phyloP scores from a whole-genome alignment of 2,797 vertebrate species.

The Eulemur rubriventer region DNA sequence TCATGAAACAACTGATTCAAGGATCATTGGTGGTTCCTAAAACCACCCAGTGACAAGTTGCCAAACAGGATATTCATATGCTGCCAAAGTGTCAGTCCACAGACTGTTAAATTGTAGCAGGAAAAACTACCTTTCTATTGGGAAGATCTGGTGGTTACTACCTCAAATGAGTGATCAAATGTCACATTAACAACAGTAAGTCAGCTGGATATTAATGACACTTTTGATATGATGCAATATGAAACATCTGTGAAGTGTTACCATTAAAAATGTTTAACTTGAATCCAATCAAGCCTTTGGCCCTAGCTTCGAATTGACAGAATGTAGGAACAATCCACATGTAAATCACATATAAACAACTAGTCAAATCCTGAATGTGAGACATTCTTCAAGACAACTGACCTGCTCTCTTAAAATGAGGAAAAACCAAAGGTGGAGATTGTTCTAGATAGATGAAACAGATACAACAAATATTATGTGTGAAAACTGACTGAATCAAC shows the following conservation, averaged over 20 bases:
- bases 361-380: not conserved
- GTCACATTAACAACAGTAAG: not conserved
- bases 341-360: not conserved
- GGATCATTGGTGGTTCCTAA: not conserved
- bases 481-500: not conserved
- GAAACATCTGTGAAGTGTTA: conserved; percentile 8
- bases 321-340: not conserved
- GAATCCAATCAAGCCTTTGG: conserved; percentile 26
- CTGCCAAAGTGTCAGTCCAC: not conserved
- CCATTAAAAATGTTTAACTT: not conserved
- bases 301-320: not conserved
- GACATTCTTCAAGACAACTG: not conserved
- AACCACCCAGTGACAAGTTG: not conserved
- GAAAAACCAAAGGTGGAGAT: not conserved
- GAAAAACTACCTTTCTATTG: not conserved
- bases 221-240: not conserved
- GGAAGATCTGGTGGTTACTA: not conserved
- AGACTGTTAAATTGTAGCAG: not conserved
- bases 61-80: not conserved
- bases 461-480: not conserved
- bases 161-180: not conserved
- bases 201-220: not conserved
- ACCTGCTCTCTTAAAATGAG: not conserved
- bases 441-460: not conserved
- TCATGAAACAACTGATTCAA: not conserved